phyloP scores from a whole-genome alignment of 2,888 invertebrate genomes.

The Colostygia pectinataria region DNA sequence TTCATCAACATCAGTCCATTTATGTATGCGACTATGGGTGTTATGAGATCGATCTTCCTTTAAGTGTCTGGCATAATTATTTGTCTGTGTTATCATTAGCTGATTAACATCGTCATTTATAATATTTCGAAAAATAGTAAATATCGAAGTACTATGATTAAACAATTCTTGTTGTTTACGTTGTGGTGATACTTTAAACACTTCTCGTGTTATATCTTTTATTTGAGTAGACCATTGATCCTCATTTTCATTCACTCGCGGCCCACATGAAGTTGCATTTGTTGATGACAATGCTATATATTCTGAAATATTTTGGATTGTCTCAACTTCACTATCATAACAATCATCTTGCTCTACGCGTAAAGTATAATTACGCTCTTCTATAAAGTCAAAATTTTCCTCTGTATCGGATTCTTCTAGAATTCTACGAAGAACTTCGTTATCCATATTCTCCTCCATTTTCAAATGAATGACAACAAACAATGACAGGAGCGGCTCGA shows the following conservation, averaged over 20 bases:
- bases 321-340: background rate
- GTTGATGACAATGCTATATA: slow-evolving; percentile 7
- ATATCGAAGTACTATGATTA: slow-evolving; percentile 7
- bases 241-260: slow-evolving; percentile 6
- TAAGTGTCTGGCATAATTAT: slow-evolving; percentile 7
- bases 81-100: slow-evolving; percentile 9
- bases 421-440: slow-evolving; percentile 10
- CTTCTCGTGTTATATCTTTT: slow-evolving; percentile 6
- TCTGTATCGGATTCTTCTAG: slow-evolving; percentile 10
- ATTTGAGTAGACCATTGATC: slow-evolving; percentile 6
- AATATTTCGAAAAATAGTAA: slow-evolving; percentile 9
- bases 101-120: slow-evolving; percentile 11
- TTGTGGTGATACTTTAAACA: slow-evolving; percentile 7
- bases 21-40: slow-evolving; percentile 6
- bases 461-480: slow-evolving; percentile 10
- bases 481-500: slow-evolving; percentile 10
- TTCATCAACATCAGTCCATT: slow-evolving; percentile 7
- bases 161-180: slow-evolving; percentile 9
- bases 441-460: slow-evolving; percentile 9
- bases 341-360: slow-evolving; percentile 7
- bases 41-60: slow-evolving; percentile 10
- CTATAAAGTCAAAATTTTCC: slow-evolving; percentile 8
- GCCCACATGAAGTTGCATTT: slow-evolving; percentile 6
- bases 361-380: slow-evolving; percentile 10
- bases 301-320: slow-evolving; percentile 5